A percentile compares a stretch with the other conserved stretches of the same genome.
phyloP scores from a whole-genome alignment of 37 sponge, comb jelly and placozoan species.

The Oopsacas minuta region DNA sequence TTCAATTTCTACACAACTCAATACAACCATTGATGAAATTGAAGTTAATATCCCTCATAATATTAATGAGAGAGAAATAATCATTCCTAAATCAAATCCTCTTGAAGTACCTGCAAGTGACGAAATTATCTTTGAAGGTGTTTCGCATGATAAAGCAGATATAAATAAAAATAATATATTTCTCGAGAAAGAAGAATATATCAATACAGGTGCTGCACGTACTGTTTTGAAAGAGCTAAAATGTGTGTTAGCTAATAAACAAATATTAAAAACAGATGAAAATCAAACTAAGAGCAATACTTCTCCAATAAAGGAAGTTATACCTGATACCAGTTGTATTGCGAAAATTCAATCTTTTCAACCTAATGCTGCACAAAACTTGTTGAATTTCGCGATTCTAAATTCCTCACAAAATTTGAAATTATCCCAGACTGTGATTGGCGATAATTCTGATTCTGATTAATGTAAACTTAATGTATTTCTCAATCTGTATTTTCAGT shows the following conservation, averaged over 20 bases:
- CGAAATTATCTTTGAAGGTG: neutral
- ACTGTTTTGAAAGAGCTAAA: neutral
- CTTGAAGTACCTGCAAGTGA: neutral
- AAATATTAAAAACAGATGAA: neutral
- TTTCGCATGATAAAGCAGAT: neutral
- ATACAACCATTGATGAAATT: neutral
- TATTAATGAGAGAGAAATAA: neutral
- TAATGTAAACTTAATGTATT: neutral
- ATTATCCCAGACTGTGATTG: neutral
- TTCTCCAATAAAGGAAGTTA: neutral
- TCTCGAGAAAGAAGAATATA: neutral
- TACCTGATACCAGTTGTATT: neutral
- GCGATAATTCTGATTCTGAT: neutral
- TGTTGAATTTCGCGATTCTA: neutral
- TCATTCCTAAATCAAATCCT: neutral
- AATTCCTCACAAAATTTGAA: neutral
- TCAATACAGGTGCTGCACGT: neutral
- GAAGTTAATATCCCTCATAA: neutral
- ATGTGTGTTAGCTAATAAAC: conserved; percentile 1
- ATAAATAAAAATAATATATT: neutral
- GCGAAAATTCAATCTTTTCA: neutral
- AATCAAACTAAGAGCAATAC: neutral
- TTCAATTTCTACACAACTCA: neutral
- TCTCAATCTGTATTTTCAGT: too few species aligned
- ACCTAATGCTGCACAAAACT: neutral